phyloP scores from a whole-genome alignment of 2,888 invertebrate genomes.

The Tigriopus californicus region DNA sequence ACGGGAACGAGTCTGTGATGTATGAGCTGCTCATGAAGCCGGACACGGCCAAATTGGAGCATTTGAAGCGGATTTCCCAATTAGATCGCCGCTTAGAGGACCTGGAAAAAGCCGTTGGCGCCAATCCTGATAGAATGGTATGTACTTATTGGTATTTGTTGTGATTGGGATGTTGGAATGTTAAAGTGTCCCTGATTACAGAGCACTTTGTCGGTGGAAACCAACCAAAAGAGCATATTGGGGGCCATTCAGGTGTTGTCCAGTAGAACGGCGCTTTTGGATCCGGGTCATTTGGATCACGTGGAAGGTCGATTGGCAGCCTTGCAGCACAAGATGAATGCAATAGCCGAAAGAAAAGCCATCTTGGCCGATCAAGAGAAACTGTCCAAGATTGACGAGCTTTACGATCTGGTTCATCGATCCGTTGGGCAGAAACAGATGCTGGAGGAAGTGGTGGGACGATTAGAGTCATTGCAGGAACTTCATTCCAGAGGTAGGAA shows the following conservation, averaged over 20 bases:
- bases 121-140: conserved; percentile 57
- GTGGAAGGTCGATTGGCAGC: conserved; percentile 60
- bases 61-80: conserved; percentile 58
- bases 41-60: conserved; percentile 44
- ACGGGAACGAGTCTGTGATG: conserved; percentile 26
- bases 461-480: conserved; percentile 65
- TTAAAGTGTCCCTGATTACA: no score
- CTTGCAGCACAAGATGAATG: conserved; percentile 55
- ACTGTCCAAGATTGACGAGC: conserved; percentile 47
- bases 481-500: conserved; percentile 69
- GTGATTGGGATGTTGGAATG: no score
- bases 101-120: conserved; percentile 62
- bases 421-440: conserved; percentile 61
- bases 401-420: conserved; percentile 70
- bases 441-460: conserved; percentile 55
- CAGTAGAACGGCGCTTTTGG: conserved; percentile 56
- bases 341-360: conserved; percentile 41
- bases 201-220: conserved; percentile 19
- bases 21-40: conserved; percentile 48
- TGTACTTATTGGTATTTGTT: no score
- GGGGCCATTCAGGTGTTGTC: conserved; percentile 58
- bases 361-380: conserved; percentile 32
- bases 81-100: conserved; percentile 66
- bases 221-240: conserved; percentile 34
- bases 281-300: conserved; percentile 58